phyloP scores from a whole-genome alignment of 2,797 vertebrate species.

The Tapirus indicus region DNA sequence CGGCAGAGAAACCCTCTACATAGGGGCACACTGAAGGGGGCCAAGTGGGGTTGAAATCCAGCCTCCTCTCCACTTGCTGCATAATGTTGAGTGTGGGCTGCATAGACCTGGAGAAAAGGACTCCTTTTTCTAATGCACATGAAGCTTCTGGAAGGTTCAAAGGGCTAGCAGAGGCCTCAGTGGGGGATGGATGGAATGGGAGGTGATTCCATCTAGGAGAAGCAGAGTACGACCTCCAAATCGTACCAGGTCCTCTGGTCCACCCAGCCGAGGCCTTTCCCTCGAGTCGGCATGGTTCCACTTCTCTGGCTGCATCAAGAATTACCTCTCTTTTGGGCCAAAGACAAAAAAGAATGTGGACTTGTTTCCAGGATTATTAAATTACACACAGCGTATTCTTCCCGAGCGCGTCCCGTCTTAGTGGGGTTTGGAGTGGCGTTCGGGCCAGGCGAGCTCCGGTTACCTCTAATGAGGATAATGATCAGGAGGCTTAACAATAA shows the following conservation, averaged over 20 bases:
- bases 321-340: constrained; percentile 83
- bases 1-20: background rate
- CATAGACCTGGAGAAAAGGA: background rate
- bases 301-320: constrained; percentile 69
- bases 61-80: background rate
- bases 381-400: constrained; percentile 94
- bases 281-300: constrained; percentile 14
- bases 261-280: constrained; percentile 31
- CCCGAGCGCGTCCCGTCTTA: constrained; percentile 89
- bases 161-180: background rate
- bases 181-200: background rate
- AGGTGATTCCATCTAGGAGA: background rate
- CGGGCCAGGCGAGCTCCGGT: constrained; percentile 91
- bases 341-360: constrained; percentile 89
- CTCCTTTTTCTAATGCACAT: background rate
- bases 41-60: background rate
- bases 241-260: background rate
- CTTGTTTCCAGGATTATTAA: constrained; percentile 97
- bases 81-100: rapidly evolving
- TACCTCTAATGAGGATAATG: constrained; percentile 97
- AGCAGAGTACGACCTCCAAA: background rate
- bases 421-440: constrained; percentile 90
- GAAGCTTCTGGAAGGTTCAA: constrained; percentile 56
- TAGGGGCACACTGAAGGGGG: background rate
- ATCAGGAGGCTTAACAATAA: constrained; percentile 96